Evolutionary conservation across 2,113 vertebrate genomes (phyloP), one percentile per base, ranked within the genome.

Genomic region (Lontra canadensis): DNA sequence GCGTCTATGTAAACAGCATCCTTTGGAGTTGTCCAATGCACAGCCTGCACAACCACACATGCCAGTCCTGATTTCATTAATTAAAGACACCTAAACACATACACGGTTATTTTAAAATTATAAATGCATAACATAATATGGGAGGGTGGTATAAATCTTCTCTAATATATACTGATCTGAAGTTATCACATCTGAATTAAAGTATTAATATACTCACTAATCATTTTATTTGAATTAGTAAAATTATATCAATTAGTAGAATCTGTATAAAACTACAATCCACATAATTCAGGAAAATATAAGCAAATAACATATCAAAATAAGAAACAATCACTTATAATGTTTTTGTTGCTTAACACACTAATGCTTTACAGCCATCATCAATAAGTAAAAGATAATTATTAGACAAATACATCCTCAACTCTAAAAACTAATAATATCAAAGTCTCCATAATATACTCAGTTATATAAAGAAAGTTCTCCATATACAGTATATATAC

Each of bases 181-280:
- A 89, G n/a, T 52, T 97, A 69, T 88, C 78, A 93, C 10, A 74
- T 82, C 34, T 95, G 18, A 91, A 85, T 78, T 88, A 94, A 96
- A 67, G 49, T 36, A 94, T 61, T 92, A 94, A 78, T 83, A 92
- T 42, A 87, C 47, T 80, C 29, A 82, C 13, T 90, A 36, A n/a
- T 80, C 78, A 85, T 39, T 78, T 86, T 95, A 92, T 29, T 89
- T 94, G 71, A 73, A 90, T 61, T 57, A 81, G 47, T 59, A 93
- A 78, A 83, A 84, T 14, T 95, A 95, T n/a, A 57, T 91, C 52
- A 76, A 86, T 81, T 61, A 90, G 49, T 69, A 96, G 89, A 85
- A 85, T 18, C 59, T 49, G 13, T 2, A 61, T 78, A 80, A 90
- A 96, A 73, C 10, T 86, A 88, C 82, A 97, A 88, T 74, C n/a